These are phyloP conservation scores for Cerceris rybyensis DNA, from an alignment of 2,888 invertebrate genomes.

Conservation along the genomic window DNA sequence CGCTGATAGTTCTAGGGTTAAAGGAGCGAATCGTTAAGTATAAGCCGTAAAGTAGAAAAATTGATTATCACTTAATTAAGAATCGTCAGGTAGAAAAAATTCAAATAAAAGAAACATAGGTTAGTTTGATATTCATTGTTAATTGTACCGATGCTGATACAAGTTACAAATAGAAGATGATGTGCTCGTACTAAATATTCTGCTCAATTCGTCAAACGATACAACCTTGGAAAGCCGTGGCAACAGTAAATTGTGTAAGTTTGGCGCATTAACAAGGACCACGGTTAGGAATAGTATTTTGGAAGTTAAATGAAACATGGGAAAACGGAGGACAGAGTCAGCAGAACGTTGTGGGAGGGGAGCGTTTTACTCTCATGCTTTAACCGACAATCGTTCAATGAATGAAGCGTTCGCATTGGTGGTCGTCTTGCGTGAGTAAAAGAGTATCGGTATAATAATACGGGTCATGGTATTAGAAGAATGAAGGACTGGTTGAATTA, in stretches of 20 bases:
- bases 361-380: constrained; percentile 27
- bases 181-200: background rate
- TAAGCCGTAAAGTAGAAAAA: too few species aligned
- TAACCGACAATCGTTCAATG: constrained; percentile 25
- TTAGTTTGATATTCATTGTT: background rate
- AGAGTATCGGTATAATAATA: constrained; percentile 21
- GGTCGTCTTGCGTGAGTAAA: background rate
- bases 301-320: background rate
- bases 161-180: constrained; percentile 1
- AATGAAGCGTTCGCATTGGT: constrained; percentile 25
- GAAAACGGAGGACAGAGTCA: background rate
- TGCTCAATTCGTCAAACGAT: background rate
- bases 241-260: background rate
- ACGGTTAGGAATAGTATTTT: background rate
- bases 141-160: background rate
- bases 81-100: too few species aligned
- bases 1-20: too few species aligned
- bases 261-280: background rate
- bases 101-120: background rate
- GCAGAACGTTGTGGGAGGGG: constrained; percentile 3
- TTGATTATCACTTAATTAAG: too few species aligned
- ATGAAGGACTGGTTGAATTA: background rate
- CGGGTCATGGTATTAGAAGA: background rate
- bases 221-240: constrained; percentile 1
- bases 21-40: too few species aligned